These are phyloP conservation scores for Drosophila funebris DNA, from an alignment of 1,140 invertebrate genomes.

Conservation along the genomic window DNA sequence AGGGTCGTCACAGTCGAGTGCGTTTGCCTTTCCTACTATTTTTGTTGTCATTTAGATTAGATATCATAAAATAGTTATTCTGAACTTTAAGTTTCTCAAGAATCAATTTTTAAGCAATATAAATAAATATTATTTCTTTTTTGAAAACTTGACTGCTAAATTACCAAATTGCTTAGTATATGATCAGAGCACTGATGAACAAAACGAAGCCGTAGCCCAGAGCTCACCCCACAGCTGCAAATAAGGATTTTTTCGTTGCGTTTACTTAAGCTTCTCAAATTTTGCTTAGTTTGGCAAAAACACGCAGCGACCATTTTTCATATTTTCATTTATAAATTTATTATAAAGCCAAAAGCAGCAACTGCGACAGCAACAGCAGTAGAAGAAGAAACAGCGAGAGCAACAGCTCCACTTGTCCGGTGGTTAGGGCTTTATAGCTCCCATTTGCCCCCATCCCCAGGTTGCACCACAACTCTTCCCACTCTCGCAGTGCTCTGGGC, in stretches of 20 bases:
- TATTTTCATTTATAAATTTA: conserved; percentile 82
- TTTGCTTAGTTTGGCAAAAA: conserved; percentile 78
- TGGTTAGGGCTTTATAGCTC: conserved; percentile 62
- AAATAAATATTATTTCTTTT: too few species aligned
- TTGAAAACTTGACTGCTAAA: neutral
- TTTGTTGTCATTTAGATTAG: neutral
- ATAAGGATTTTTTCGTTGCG: conserved; percentile 17
- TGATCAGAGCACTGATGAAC: conserved; percentile 56
- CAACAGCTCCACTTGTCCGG: conserved; percentile 30
- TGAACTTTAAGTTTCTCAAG: neutral
- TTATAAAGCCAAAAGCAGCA: conserved; percentile 69
- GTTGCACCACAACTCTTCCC: conserved; percentile 12
- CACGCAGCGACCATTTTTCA: conserved; percentile 80
- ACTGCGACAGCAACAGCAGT: conserved; percentile 21
- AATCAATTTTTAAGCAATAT: neutral
- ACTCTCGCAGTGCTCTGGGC: conserved; percentile 25
- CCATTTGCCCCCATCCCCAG: neutral
- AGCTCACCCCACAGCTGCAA: neutral
- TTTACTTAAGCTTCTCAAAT: conserved; percentile 49
- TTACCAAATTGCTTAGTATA: neutral
- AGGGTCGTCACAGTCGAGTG: too few species aligned
- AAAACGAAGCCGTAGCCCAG: conserved; percentile 9
- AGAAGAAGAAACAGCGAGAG: neutral
- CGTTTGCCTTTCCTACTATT: too few species aligned
- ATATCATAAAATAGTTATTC: too few species aligned